Conservation (phyloP, 2,888 invertebrate genomes). For the Clitarchus hookeri region DNA sequence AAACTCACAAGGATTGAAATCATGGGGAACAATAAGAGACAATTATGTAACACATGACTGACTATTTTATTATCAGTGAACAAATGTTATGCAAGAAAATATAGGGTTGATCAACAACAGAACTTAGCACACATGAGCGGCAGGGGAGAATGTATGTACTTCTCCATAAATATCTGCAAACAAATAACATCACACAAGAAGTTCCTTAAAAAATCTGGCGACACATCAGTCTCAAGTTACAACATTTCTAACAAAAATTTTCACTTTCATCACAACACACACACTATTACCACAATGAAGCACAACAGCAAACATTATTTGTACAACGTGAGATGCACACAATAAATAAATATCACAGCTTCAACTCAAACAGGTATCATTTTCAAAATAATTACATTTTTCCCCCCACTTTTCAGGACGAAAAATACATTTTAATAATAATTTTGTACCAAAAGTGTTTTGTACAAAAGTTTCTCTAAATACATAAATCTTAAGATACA, state of each 20-base stretch:
- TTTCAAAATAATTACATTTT: too few relatives aligned
- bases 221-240: conserved; percentile 7
- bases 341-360: too few relatives aligned
- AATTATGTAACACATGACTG: conserved; percentile 5
- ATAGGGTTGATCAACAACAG: conserved; percentile 14
- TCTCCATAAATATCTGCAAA: not conserved
- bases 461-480: too few relatives aligned
- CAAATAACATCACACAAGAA: not conserved
- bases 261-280: not conserved
- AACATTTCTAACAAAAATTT: not conserved
- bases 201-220: not conserved
- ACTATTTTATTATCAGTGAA: conserved; percentile 8
- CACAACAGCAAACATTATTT: too few relatives aligned
- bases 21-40: not conserved
- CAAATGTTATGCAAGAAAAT: conserved; percentile 1
- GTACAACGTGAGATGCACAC: too few relatives aligned
- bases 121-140: not conserved
- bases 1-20: too few relatives aligned
- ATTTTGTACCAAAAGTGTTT: too few relatives aligned
- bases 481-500: too few relatives aligned
- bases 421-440: too few relatives aligned
- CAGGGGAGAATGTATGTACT: not conserved
- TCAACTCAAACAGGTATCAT: too few relatives aligned
- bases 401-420: too few relatives aligned
- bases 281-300: too few relatives aligned